Conservation (phyloP, 2,888 invertebrate genomes). For the Ophion obscuratus region DNA sequence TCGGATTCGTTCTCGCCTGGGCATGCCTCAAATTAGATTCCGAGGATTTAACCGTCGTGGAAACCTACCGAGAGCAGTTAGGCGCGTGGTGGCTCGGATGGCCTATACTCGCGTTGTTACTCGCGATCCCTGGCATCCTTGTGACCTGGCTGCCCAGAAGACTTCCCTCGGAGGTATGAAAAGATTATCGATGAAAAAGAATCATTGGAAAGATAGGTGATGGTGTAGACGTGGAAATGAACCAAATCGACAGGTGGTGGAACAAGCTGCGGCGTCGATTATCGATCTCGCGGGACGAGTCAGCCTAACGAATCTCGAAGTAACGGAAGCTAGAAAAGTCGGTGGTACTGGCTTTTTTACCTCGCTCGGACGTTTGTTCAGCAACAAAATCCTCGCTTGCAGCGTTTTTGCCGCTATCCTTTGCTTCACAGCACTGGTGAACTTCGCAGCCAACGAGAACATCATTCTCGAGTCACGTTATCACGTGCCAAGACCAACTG, state of each 20-base stretch:
- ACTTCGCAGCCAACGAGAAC: slow-evolving; percentile 86
- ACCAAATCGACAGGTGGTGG: slow-evolving; percentile 82
- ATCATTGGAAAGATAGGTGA: background rate
- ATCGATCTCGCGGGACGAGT: slow-evolving; percentile 81
- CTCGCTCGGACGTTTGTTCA: slow-evolving; percentile 85
- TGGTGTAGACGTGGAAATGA: background rate
- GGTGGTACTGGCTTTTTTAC: slow-evolving; percentile 83
- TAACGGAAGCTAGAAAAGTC: slow-evolving; percentile 63
- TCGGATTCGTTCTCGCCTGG: slow-evolving; percentile 80
- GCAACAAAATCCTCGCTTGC: slow-evolving; percentile 85
- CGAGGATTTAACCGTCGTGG: slow-evolving; percentile 73
- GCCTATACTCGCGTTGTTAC: slow-evolving; percentile 84
- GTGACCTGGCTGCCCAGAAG: slow-evolving; percentile 86
- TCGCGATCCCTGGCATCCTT: slow-evolving; percentile 84
- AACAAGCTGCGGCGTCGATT: slow-evolving; percentile 86
- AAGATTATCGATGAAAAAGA: background rate
- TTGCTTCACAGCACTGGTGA: slow-evolving; percentile 85
- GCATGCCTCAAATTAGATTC: slow-evolving; percentile 79
- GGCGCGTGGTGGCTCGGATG: slow-evolving; percentile 85
- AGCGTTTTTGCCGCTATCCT: slow-evolving; percentile 85
- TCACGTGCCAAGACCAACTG: slow-evolving; percentile 85
- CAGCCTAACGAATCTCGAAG: slow-evolving; percentile 55
- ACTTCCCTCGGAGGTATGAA: slow-evolving; percentile 83
- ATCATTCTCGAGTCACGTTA: slow-evolving; percentile 87
- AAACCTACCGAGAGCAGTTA: slow-evolving; percentile 78